Conservation (phyloP, 2,888 invertebrate species). For the Papilio elwesi region DNA sequence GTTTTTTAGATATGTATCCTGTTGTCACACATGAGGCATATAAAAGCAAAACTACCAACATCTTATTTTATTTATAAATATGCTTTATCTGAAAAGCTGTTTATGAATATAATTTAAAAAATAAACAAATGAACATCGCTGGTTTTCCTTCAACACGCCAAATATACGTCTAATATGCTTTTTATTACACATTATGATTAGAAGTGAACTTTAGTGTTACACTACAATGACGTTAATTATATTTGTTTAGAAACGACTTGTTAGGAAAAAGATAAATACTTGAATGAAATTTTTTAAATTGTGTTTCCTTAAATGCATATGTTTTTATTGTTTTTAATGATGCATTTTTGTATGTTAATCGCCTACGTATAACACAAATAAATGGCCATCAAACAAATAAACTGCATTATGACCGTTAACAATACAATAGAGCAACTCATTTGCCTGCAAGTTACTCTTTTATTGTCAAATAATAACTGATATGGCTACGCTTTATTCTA, state of each 20-base stretch:
- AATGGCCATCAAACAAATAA: constrained; percentile 63
- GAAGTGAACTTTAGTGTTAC: background rate
- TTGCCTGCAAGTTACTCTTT: constrained; percentile 66
- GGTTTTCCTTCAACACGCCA: no score
- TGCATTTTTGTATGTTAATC: constrained; percentile 31
- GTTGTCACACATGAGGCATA: background rate
- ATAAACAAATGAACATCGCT: no score
- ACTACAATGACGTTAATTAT: background rate
- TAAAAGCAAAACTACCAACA: background rate
- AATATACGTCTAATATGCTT: no score
- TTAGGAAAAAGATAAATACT: background rate
- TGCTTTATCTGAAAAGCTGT: no score
- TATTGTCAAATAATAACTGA: constrained; percentile 68
- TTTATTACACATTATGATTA: no score
- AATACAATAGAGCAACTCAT: constrained; percentile 68
- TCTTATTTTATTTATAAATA: background rate
- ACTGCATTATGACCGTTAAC: constrained; percentile 62
- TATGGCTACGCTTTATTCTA: constrained; percentile 64
- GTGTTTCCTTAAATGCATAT: background rate
- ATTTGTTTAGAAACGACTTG: background rate
- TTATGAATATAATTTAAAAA: no score
- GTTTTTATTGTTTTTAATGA: constrained; percentile 32
- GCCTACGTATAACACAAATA: constrained; percentile 41
- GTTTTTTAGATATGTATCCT: background rate
- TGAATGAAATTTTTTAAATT: background rate